These are phyloP conservation scores for Tubulanus polymorphus DNA, from an alignment of 2,888 invertebrate genomes.

Conservation along the genomic window DNA sequence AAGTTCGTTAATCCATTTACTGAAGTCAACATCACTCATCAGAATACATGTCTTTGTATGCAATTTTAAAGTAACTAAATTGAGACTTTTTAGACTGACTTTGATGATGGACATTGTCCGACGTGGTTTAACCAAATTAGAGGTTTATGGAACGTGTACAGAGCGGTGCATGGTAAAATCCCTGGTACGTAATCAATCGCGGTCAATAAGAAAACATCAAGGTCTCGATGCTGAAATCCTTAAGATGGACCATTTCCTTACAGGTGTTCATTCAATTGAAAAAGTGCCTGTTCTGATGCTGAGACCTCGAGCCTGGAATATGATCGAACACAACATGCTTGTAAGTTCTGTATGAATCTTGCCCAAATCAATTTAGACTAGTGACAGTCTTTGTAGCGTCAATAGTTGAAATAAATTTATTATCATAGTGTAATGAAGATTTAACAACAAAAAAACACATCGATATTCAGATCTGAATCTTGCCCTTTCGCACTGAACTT, in stretches of 20 bases:
- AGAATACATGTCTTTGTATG: too few relatives aligned
- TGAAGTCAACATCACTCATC: too few relatives aligned
- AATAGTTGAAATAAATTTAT: too few relatives aligned
- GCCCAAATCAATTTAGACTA: too few relatives aligned
- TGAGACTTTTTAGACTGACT: slow-evolving; percentile 64
- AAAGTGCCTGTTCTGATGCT: slow-evolving; percentile 65
- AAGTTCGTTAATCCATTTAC: too few relatives aligned
- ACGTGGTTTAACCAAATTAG: slow-evolving; percentile 67
- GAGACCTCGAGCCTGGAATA: slow-evolving; percentile 71
- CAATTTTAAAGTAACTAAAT: too few relatives aligned
- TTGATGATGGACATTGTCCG: slow-evolving; percentile 72
- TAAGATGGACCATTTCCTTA: slow-evolving; percentile 44
- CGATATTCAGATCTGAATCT: too few relatives aligned
- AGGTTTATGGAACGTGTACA: slow-evolving; percentile 62
- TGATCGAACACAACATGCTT: slow-evolving; percentile 59
- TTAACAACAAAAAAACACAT: too few relatives aligned
- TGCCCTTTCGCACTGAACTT: too few relatives aligned
- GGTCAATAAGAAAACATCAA: not conserved
- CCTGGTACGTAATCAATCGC: slow-evolving; percentile 37
- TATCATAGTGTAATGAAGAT: too few relatives aligned
- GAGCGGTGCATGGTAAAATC: slow-evolving; percentile 58
- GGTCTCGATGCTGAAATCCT: not conserved
- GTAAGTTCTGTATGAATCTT: slow-evolving; percentile 24
- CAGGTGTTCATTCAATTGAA: slow-evolving; percentile 57
- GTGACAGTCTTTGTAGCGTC: too few relatives aligned